Evolutionary conservation across 1,140 invertebrate genomes (phyloP).

Genomic region (Meteorus sp.): DNA sequence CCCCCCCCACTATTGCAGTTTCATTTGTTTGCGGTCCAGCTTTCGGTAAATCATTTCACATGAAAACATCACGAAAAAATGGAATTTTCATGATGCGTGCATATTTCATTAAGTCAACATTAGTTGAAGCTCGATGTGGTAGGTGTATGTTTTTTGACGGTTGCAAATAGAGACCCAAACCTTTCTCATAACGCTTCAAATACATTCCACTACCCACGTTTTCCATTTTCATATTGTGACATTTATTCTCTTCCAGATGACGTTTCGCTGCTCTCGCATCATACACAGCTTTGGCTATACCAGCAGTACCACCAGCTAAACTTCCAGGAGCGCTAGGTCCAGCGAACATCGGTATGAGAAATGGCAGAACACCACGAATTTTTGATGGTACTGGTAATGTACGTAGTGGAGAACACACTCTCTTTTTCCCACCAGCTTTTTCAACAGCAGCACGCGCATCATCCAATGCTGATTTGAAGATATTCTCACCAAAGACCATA

Average conservation of each 20-base stretch:
- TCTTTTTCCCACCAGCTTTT: conserved; percentile 4
- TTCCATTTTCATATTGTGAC: conserved; percentile 41
- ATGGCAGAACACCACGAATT: conserved; percentile 13
- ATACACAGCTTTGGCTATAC: conserved; percentile 35
- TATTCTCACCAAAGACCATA: background rate
- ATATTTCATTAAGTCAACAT: conserved; percentile 32
- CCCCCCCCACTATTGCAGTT: conserved; percentile 18
- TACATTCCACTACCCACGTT: conserved; percentile 38
- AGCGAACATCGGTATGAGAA: conserved; percentile 21
- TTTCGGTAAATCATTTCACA: conserved; percentile 34
- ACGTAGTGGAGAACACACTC: conserved; percentile 8
- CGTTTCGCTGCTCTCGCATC: conserved; percentile 35
- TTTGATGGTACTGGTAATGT: conserved; percentile 17
- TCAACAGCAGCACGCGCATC: conserved; percentile 2
- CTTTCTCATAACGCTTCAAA: conserved; percentile 40
- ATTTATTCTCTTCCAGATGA: conserved; percentile 30
- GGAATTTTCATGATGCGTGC: conserved; percentile 29
- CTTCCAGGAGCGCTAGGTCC: conserved; percentile 20
- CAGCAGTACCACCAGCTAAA: conserved; percentile 29
- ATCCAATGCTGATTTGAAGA: conserved; percentile 8
- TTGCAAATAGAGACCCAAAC: conserved; percentile 28
- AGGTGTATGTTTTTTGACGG: conserved; percentile 21
- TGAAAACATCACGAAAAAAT: conserved; percentile 35
- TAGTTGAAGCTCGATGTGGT: conserved; percentile 29
- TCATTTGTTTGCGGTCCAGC: conserved; percentile 15